Evolutionary conservation across 2,113 vertebrate species (phyloP).

Genomic region (Caretta caretta): DNA sequence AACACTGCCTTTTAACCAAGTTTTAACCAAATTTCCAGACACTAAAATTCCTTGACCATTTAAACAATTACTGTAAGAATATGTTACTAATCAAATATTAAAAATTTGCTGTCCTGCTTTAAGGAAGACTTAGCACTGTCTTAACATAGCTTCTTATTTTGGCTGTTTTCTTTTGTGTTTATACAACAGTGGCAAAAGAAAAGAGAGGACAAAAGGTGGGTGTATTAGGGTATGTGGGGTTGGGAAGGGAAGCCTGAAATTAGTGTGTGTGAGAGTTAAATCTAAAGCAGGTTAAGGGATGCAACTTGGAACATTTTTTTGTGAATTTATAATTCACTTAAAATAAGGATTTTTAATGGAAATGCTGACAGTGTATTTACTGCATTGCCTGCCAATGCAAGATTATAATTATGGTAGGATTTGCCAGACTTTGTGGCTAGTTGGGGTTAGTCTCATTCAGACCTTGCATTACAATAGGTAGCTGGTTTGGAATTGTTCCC

Average conservation of each 20-base stretch:
- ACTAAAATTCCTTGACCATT: background rate
- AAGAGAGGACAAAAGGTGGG: background rate
- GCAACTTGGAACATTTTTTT: conserved; percentile 7
- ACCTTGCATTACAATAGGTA: background rate
- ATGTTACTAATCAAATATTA: background rate
- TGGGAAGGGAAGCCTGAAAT: background rate
- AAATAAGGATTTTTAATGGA: background rate
- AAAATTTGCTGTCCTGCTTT: background rate
- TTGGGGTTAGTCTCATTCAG: background rate
- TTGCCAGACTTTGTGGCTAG: conserved; percentile 25
- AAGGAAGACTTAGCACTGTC: background rate
- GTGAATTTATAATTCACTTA: conserved; percentile 50
- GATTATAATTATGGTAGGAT: conserved; percentile 21
- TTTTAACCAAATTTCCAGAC: background rate
- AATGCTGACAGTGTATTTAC: background rate
- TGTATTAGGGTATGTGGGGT: background rate
- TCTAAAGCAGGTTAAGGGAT: background rate
- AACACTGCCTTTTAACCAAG: background rate
- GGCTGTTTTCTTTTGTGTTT: background rate
- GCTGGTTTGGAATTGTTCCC: conserved; percentile 10
- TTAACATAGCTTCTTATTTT: background rate
- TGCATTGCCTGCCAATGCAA: background rate
- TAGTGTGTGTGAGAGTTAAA: accelerated
- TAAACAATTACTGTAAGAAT: background rate
- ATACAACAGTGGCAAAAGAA: background rate